Base-by-base conservation (phyloP, 2,797 vertebrate genomes). In the Iguana delicatissima region DNA sequence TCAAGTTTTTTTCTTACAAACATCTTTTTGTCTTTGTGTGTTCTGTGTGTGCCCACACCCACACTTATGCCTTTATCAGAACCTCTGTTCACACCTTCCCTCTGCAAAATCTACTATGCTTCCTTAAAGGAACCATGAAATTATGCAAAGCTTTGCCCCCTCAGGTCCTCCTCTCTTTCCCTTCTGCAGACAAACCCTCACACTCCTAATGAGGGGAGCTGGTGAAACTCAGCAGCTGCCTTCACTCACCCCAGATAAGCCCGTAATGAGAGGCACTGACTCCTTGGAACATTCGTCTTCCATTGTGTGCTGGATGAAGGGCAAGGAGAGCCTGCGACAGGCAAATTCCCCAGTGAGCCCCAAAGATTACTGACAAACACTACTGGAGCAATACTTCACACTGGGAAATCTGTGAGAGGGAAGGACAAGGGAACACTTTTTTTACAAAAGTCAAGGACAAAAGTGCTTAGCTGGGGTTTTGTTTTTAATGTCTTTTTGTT, bases 181-280 rank as follows among this genome's bases (percentile, higher is more conserved):
- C 72, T 87, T 73, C 72, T 57, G n/a, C 73, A 84, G 85, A 84
- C 85, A 91, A 91, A 42, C 73, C 80, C 85, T 77, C 72, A 87
- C 80, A 77, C 85, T 77, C 85, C 90, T 91, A 91, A 79, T 91
- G 85, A 91, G 85, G 85, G 50, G 42, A 87, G 73, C 86, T n/a
- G 42, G 57, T 87, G 85, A 90, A 90, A 87, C 55, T 87, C 85
- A 90, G 85, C 89, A 90, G 89, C 89, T 90, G 85, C 85, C 89
- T 90, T 90, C 89, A 84, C 73, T 91, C 80, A 88, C 81, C 86
- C 85, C 80, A 84, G 90, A 91, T 91, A 91, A 91, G 80, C 90
- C 87, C 73, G 84, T 84, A 87, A 91, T 91, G 90, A 91, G 80
- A 88, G 46, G 86, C 85, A 9, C n/a, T 84, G 90, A 87, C 72